Percentiles rank a stretch among this genome's conserved stretches.
These are phyloP conservation scores for Bubo bubo DNA, from an alignment of 2,113 vertebrate species.

Conservation along the genomic window DNA sequence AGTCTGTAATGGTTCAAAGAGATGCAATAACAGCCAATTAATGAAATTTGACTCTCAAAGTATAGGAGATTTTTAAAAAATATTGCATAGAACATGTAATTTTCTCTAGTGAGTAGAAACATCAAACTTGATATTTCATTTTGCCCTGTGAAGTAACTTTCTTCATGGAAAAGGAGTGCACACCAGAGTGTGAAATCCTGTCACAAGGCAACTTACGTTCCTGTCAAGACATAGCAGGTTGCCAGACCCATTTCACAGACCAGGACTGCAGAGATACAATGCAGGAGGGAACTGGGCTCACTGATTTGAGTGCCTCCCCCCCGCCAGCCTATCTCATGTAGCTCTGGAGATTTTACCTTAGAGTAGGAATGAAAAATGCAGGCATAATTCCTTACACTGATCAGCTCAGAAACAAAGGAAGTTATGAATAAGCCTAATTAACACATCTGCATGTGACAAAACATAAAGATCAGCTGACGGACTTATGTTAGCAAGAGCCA, in stretches of 20 bases:
- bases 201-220: background rate
- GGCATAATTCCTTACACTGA: background rate
- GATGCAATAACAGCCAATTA: background rate
- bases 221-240: background rate
- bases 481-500: background rate
- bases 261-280: background rate
- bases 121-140: background rate
- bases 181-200: background rate
- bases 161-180: background rate
- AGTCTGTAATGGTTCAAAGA: background rate
- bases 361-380: background rate
- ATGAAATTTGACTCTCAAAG: background rate
- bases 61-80: background rate
- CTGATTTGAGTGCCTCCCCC: background rate
- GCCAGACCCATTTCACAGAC: background rate
- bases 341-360: background rate
- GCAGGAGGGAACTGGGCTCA: background rate
- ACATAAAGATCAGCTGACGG: constrained; percentile 17
- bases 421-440: constrained; percentile 10
- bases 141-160: background rate
- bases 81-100: too few relatives aligned
- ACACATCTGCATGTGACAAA: background rate
- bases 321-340: background rate
- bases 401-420: constrained; percentile 13
- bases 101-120: background rate